Conservation (phyloP, 64 coral and sea anemone species). For the Montipora efflorescens region DNA sequence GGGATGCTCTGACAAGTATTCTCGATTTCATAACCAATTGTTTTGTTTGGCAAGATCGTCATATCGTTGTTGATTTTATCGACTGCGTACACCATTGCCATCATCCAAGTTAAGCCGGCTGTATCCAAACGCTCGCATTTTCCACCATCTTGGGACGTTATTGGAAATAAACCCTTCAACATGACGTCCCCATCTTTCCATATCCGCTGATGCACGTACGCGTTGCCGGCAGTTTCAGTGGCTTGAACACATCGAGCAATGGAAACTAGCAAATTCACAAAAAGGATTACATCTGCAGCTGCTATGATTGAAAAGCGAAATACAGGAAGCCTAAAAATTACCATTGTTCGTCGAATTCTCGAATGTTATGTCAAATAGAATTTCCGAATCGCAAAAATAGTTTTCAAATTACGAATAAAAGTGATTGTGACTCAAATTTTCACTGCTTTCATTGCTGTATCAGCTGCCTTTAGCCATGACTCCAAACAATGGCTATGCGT, state of each 20-base stretch:
- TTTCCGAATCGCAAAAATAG: neutral
- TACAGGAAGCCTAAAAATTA: neutral
- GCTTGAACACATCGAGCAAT: neutral
- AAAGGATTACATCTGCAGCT: neutral
- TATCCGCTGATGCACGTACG: neutral
- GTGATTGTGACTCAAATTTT: neutral
- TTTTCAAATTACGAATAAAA: neutral
- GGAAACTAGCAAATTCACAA: neutral
- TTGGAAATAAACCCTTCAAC: slow-evolving; percentile 79
- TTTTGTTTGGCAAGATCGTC: slow-evolving; percentile 58
- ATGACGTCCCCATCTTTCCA: slow-evolving; percentile 71
- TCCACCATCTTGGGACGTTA: slow-evolving; percentile 67
- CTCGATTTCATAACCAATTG: slow-evolving; percentile 91
- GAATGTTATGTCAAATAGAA: neutral
- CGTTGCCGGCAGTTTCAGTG: neutral
- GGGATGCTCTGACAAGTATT: slow-evolving; percentile 89
- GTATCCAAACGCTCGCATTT: slow-evolving; percentile 54
- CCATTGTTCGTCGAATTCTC: neutral
- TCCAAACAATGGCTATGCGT: neutral
- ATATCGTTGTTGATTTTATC: slow-evolving; percentile 81
- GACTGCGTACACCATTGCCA: slow-evolving; percentile 89
- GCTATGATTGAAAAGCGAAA: neutral
- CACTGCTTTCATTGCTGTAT: neutral
- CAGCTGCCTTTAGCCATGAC: neutral
- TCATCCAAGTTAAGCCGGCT: slow-evolving; percentile 75